These are phyloP conservation scores for Strix aluco DNA, from an alignment of 2,113 vertebrate genomes.

Conservation along the genomic window DNA sequence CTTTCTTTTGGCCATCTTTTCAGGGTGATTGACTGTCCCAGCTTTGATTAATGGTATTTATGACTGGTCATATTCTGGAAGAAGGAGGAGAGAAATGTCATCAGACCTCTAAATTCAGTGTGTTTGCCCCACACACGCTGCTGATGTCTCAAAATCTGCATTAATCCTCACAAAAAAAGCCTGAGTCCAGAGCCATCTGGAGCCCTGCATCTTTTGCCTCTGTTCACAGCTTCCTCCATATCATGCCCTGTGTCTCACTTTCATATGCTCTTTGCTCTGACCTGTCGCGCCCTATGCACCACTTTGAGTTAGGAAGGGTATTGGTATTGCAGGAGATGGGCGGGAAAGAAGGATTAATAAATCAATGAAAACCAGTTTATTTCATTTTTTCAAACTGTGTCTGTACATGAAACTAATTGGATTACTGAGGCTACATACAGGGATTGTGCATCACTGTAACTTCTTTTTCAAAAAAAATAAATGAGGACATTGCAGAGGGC, in stretches of 20 bases:
- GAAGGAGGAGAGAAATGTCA: background rate
- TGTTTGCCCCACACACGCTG: background rate
- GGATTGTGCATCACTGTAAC: background rate
- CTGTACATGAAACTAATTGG: background rate
- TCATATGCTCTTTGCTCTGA: background rate
- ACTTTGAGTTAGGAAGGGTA: background rate
- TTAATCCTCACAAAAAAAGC: background rate
- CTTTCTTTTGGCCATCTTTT: background rate
- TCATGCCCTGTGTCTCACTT: background rate
- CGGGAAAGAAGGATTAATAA: background rate
- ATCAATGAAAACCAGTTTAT: background rate
- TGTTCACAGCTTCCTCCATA: background rate
- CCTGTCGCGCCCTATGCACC: background rate
- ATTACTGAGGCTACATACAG: background rate
- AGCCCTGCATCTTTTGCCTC: background rate
- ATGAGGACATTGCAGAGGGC: background rate
- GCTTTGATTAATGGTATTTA: background rate
- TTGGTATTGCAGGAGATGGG: background rate
- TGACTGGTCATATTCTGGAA: background rate
- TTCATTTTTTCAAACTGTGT: background rate
- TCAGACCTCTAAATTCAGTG: background rate
- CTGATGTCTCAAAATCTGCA: background rate
- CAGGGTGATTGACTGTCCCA: background rate
- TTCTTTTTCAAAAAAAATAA: background rate
- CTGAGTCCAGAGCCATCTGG: background rate